Evolutionary conservation across 2,888 invertebrate genomes (phyloP).

Genomic region (Ceramica pisi): DNA sequence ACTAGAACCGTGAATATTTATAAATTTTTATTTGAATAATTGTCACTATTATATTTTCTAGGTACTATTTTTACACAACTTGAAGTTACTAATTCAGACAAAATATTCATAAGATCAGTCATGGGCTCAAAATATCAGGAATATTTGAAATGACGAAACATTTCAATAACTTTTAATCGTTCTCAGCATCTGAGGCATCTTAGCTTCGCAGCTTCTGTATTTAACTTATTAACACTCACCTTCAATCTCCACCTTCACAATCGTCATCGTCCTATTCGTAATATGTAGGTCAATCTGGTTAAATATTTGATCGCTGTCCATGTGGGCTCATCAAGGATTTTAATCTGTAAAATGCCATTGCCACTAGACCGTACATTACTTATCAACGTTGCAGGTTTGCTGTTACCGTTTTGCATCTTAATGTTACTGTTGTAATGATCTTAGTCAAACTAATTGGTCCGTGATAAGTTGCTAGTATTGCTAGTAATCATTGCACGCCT

Average conservation of each 20-base stretch:
- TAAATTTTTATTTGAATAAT: neutral
- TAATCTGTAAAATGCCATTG: constrained; percentile 34
- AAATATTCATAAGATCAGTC: neutral
- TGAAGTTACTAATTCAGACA: neutral
- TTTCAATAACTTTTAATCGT: neutral
- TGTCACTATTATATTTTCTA: neutral
- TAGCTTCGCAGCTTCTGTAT: neutral
- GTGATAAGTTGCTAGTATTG: neutral
- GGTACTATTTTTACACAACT: neutral
- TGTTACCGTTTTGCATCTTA: neutral
- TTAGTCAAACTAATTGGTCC: neutral
- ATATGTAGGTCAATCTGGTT: constrained; percentile 35
- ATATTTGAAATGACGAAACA: neutral
- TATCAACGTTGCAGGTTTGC: neutral
- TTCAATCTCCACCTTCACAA: constrained; percentile 19
- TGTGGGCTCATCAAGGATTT: constrained; percentile 52
- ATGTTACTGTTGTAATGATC: neutral
- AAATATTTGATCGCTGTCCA: constrained; percentile 24
- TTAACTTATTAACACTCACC: constrained; percentile 6
- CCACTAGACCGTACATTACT: neutral
- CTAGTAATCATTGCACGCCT: too few relatives aligned
- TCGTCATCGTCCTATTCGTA: neutral
- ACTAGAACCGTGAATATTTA: constrained; percentile 23
- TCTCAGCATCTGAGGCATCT: neutral
- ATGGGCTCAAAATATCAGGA: neutral